phyloP scores from a whole-genome alignment of 2,888 invertebrate species.

The Polydrusus tereticollis region DNA sequence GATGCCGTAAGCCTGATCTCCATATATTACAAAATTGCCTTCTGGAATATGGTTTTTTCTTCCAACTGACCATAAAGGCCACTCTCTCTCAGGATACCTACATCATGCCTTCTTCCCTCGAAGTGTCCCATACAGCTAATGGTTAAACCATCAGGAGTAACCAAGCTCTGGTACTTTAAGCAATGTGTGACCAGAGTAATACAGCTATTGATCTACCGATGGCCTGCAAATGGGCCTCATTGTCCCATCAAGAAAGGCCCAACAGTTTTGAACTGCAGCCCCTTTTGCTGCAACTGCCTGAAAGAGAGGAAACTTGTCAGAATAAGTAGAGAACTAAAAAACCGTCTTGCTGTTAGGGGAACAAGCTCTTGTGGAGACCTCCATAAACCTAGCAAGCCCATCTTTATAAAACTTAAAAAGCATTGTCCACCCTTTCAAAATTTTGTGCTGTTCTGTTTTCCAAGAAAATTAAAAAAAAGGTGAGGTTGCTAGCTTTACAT shows the following conservation, averaged over 20 bases:
- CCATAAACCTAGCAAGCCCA: no score
- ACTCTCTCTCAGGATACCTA: constrained; percentile 46
- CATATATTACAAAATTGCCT: constrained; percentile 47
- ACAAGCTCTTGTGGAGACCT: no score
- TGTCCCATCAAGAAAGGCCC: constrained; percentile 40
- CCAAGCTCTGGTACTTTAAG: constrained; percentile 48
- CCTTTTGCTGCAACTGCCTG: constrained; percentile 18
- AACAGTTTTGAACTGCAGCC: constrained; percentile 37
- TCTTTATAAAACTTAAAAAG: no score
- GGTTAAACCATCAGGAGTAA: constrained; percentile 49
- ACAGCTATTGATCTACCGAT: constrained; percentile 7
- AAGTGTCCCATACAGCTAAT: constrained; percentile 38
- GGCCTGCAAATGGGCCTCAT: no score
- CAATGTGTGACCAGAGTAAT: constrained; percentile 44
- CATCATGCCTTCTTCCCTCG: constrained; percentile 47
- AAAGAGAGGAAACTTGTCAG: constrained; percentile 12
- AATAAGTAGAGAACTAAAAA: no score
- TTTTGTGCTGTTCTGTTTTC: no score
- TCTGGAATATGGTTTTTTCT: constrained; percentile 19
- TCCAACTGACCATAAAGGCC: constrained; percentile 43
- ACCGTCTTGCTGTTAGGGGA: no score
- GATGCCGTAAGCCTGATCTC: constrained; percentile 45
- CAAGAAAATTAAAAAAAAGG: no score
- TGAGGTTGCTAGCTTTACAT: no score
- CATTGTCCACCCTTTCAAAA: no score